phyloP scores from a whole-genome alignment of 2,888 invertebrate genomes.

The Acrobeloides nanus region DNA sequence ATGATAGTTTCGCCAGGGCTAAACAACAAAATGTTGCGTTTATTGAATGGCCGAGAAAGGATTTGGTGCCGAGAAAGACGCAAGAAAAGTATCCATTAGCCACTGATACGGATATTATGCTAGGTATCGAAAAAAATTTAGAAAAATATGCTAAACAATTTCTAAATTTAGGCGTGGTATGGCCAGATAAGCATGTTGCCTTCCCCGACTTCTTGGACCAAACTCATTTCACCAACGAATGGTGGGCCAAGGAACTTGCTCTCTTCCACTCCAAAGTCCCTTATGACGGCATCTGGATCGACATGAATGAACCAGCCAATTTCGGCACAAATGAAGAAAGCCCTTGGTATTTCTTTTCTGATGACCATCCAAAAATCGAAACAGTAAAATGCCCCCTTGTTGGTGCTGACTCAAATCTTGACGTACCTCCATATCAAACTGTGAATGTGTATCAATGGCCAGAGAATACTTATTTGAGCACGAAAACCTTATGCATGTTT shows the following conservation, averaged over 20 bases:
- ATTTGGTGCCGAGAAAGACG: constrained; percentile 20
- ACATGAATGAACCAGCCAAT: constrained; percentile 83
- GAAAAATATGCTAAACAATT: no score
- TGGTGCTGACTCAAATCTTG: constrained; percentile 32
- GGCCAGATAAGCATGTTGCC: constrained; percentile 35
- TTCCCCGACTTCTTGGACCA: constrained; percentile 46
- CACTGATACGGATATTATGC: constrained; percentile 24
- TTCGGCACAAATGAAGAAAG: constrained; percentile 59
- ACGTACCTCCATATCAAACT: constrained; percentile 48
- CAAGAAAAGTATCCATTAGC: constrained; percentile 23
- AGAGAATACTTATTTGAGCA: constrained; percentile 29
- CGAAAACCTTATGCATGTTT: constrained; percentile 50
- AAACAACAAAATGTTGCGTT: constrained; percentile 23
- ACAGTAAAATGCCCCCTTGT: constrained; percentile 39
- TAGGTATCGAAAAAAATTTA: constrained; percentile 1
- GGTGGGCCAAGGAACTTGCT: constrained; percentile 47
- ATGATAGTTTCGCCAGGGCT: constrained; percentile 37
- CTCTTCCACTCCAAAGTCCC: constrained; percentile 55
- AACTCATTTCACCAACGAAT: constrained; percentile 35
- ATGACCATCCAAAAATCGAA: constrained; percentile 30
- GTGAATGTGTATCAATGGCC: constrained; percentile 34
- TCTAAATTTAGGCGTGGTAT: constrained; percentile 34
- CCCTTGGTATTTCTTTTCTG: constrained; percentile 30
- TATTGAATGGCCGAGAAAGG: constrained; percentile 24
- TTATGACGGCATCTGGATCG: constrained; percentile 79